Base-by-base conservation (phyloP, 1,140 invertebrate genomes). In the Nautilus pompilius region DNA sequence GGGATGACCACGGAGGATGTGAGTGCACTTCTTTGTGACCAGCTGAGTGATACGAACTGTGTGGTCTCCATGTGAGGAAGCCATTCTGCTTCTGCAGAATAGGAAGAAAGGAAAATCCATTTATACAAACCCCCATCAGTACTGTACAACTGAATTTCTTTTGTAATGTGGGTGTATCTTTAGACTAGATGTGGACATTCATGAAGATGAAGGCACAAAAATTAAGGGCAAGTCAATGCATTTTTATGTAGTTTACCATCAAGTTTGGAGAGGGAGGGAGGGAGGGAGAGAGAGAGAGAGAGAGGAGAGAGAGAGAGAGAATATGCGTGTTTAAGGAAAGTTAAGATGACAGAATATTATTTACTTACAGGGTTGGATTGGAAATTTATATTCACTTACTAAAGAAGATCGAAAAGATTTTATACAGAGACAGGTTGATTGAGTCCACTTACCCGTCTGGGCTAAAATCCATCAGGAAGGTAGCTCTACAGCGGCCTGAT, bases 11-110 rank as follows among this genome's bases (percentile, higher is more conserved):
- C 87, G 86, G 33, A 95, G 79, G 32, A 89, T 91, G 69, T 88
- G 87, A 22, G 93, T 87, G 79, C 92, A 90, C 77, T 90, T 90
- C 0, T 92, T 91, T 69, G 86, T 93, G 10, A 73, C 69, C 28
- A 93, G 79, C 74, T 95, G 91, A 51, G 89, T 92, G 15, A 96
- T 89, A 79, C 94, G 93, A n/a, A 96, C 89, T 79, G 91, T 91
- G 75, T 95, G 93, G 81, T 96, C 93, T 29, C 93, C 92, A 85
- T 95, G 93, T 1, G 92, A 92, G 5, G 92, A 95, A 48, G 93
- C 93, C 33, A 95, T 88, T 83, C 90, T 90, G 17, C 88, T 89
- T 49, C 91, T 91, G 70, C n/a, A 61, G 84, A 67, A 22, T 30
- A 62, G 32, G 45, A 55, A 58, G 20, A 49, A 49, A 8, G 10